A percentile compares a stretch with the other conserved stretches of the same genome.
phyloP scores from a whole-genome alignment of 2,888 invertebrate genomes.

The Hyppa rectilinea region DNA sequence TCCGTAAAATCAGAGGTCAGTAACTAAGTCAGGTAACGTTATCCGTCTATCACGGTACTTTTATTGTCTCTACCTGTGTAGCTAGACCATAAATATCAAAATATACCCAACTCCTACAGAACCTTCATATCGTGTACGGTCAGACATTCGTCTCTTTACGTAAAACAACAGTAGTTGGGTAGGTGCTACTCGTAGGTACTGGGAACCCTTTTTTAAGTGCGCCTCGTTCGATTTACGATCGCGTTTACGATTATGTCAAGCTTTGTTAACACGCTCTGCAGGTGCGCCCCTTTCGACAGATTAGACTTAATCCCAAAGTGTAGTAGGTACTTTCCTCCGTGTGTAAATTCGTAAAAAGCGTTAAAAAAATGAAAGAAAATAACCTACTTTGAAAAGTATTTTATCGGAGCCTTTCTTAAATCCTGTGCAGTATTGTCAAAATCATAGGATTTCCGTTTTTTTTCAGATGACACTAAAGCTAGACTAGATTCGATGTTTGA shows the following conservation, averaged over 20 bases:
- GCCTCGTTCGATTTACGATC: conserved; percentile 77
- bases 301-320: conserved; percentile 67
- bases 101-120: background rate
- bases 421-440: background rate
- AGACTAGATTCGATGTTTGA: background rate
- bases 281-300: conserved; percentile 73
- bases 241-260: conserved; percentile 77
- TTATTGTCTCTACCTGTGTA: too few relatives aligned
- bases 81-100: background rate
- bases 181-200: conserved; percentile 17
- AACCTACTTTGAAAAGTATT: background rate
- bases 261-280: conserved; percentile 73
- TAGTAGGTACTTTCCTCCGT: conserved; percentile 40
- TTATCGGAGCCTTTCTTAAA: too few relatives aligned
- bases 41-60: too few relatives aligned
- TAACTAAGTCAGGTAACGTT: too few relatives aligned
- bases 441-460: background rate
- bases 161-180: conserved; percentile 56
- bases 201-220: conserved; percentile 72
- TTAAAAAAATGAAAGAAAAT: background rate
- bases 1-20: too few relatives aligned
- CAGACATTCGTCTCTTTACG: conserved; percentile 28
- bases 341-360: background rate
- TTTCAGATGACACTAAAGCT: background rate
- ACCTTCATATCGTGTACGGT: background rate